A percentile compares a stretch with the other conserved stretches of the same genome.
phyloP scores from a whole-genome alignment of 2,888 invertebrate species.

The Zele albiditarsus region DNA sequence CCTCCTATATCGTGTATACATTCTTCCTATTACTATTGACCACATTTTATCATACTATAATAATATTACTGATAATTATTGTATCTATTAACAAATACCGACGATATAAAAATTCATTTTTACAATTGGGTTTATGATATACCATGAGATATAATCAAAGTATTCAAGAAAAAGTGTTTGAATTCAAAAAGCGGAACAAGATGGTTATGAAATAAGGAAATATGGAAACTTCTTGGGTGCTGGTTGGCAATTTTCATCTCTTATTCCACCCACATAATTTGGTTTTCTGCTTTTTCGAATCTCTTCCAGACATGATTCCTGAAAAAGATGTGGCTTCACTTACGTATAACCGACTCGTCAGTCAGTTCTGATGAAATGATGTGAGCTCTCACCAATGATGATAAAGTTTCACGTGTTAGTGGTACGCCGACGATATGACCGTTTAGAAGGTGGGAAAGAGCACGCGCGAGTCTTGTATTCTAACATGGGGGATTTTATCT shows the following conservation, averaged over 20 bases:
- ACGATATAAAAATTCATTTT: too few relatives aligned
- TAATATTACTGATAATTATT: not conserved
- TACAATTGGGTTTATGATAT: too few relatives aligned
- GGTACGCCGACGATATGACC: not conserved
- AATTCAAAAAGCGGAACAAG: too few relatives aligned
- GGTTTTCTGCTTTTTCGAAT: not conserved
- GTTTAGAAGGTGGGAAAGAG: not conserved
- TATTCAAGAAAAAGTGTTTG: not conserved
- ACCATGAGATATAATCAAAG: too few relatives aligned
- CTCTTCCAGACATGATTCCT: conserved; percentile 27
- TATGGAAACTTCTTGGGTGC: not conserved
- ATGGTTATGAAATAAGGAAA: not conserved
- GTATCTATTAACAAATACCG: too few relatives aligned
- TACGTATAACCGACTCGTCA: not conserved
- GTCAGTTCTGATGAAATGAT: not conserved
- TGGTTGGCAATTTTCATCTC: not conserved
- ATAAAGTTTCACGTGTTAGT: conserved; percentile 30
- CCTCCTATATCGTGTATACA: not conserved
- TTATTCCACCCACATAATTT: not conserved
- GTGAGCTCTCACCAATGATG: conserved; percentile 30
- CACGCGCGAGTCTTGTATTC: not conserved
- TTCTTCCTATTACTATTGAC: not conserved
- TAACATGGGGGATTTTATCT: conserved; percentile 45
- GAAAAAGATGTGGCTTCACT: conserved; percentile 26
- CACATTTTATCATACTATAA: not conserved